These are phyloP conservation scores for Plumapathes pennacea DNA, from an alignment of 92 coral and sea anemone genomes.

Conservation along the genomic window DNA sequence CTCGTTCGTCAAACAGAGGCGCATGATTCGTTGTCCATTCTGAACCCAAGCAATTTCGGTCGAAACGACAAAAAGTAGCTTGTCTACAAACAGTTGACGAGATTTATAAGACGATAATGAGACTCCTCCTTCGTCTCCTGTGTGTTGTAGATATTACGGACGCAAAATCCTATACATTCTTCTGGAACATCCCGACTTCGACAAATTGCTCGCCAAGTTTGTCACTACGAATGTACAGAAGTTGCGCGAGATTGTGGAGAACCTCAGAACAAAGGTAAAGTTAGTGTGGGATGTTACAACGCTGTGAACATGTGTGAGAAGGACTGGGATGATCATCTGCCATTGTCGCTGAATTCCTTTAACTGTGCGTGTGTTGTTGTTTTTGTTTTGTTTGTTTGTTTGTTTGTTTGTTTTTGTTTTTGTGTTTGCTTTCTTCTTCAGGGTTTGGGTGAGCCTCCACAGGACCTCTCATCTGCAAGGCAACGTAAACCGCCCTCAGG, in stretches of 20 bases:
- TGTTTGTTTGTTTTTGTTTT: not conserved
- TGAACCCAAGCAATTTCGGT: too few relatives aligned
- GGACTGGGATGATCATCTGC: too few relatives aligned
- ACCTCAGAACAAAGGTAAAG: constrained; percentile 81
- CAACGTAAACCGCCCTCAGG: constrained; percentile 76
- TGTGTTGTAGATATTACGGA: constrained; percentile 78
- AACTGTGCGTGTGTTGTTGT: not conserved
- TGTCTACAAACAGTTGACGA: too few relatives aligned
- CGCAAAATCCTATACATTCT: constrained; percentile 81
- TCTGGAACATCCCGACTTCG: constrained; percentile 90
- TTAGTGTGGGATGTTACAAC: too few relatives aligned
- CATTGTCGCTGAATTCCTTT: too few relatives aligned
- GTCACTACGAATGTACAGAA: constrained; percentile 76
- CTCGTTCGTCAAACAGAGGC: too few relatives aligned
- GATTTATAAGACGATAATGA: too few relatives aligned
- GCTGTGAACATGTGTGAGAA: too few relatives aligned
- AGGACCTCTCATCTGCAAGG: constrained; percentile 85
- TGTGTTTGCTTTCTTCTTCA: constrained; percentile 1
- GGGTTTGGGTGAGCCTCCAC: constrained; percentile 96
- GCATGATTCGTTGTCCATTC: too few relatives aligned
- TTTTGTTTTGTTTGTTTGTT: not conserved
- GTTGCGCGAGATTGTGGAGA: constrained; percentile 80
- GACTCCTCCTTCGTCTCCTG: not conserved
- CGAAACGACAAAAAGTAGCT: too few relatives aligned
- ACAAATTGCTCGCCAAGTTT: constrained; percentile 73